Evolutionary conservation across 2,888 invertebrate genomes (phyloP).

Genomic region (Trimorus sp.): DNA sequence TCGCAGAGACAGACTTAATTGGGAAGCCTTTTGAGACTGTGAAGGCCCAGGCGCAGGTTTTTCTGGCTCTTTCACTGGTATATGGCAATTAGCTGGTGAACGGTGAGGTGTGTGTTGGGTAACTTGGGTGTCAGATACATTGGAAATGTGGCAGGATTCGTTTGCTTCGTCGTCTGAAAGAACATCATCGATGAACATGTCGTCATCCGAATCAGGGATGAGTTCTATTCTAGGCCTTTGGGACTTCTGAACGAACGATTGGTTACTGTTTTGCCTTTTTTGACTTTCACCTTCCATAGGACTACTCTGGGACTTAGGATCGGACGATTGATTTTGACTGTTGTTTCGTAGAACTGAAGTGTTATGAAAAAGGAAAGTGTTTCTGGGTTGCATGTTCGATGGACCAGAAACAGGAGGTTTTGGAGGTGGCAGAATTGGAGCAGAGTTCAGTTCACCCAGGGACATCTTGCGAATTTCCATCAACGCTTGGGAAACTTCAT

Average conservation of each 20-base stretch:
- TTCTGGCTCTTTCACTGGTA: background rate
- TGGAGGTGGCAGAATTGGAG: too few species aligned
- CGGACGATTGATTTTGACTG: too few species aligned
- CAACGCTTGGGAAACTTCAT: conserved; percentile 43
- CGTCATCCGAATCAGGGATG: conserved; percentile 70
- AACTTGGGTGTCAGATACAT: background rate
- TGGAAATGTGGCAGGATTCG: conserved; percentile 17
- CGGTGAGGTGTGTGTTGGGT: too few species aligned
- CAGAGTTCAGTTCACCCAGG: background rate
- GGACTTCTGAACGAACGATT: too few species aligned
- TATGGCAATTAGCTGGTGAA: background rate
- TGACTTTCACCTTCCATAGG: background rate
- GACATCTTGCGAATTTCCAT: conserved; percentile 43
- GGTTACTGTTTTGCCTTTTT: too few species aligned
- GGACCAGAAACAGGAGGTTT: background rate
- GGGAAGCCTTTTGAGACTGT: background rate
- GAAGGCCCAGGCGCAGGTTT: background rate
- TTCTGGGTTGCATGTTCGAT: too few species aligned
- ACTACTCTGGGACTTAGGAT: too few species aligned
- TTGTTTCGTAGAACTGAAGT: too few species aligned
- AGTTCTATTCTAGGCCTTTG: conserved; percentile 2
- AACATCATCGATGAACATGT: conserved; percentile 68
- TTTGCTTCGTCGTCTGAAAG: conserved; percentile 11
- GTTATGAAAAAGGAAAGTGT: too few species aligned
- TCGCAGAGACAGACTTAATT: conserved; percentile 2